Evolutionary conservation across 2,888 invertebrate genomes (phyloP).

Genomic region (Chouioia cunea): DNA sequence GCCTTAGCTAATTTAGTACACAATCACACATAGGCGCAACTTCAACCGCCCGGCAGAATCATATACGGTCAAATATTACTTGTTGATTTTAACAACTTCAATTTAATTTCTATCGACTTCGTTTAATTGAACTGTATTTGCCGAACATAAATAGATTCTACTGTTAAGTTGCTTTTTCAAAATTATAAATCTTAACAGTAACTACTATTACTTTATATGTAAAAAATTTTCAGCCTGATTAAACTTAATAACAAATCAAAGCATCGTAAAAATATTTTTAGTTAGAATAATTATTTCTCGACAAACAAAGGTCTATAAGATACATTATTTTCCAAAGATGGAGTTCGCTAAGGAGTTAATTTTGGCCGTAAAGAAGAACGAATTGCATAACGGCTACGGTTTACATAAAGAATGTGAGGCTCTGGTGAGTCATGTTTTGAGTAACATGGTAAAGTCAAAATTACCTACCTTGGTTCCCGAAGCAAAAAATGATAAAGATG

Average conservation of each 20-base stretch:
- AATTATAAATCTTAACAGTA: conserved; percentile 1
- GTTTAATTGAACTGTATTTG: too few species aligned
- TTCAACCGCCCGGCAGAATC: conserved; percentile 27
- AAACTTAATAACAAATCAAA: not conserved
- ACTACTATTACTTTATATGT: not conserved
- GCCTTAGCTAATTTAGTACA: conserved; percentile 58
- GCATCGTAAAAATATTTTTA: not conserved
- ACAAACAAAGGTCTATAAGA: not conserved
- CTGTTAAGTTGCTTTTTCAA: not conserved
- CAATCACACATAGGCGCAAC: conserved; percentile 48
- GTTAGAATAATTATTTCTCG: not conserved
- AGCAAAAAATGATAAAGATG: conserved; percentile 60
- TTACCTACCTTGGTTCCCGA: conserved; percentile 59
- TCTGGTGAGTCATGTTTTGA: conserved; percentile 61
- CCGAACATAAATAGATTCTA: not conserved
- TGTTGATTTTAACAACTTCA: too few species aligned
- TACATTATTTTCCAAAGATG: conserved; percentile 52
- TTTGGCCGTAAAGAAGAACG: conserved; percentile 59
- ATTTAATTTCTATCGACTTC: too few species aligned
- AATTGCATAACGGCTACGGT: conserved; percentile 62
- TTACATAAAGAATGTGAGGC: conserved; percentile 64
- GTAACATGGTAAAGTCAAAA: conserved; percentile 62
- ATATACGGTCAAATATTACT: conserved; percentile 29
- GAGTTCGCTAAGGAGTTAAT: conserved; percentile 61
- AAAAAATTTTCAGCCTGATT: not conserved